These are phyloP conservation scores for Accipiter virgatus DNA, from an alignment of 2,113 vertebrate species.

Conservation along the genomic window DNA sequence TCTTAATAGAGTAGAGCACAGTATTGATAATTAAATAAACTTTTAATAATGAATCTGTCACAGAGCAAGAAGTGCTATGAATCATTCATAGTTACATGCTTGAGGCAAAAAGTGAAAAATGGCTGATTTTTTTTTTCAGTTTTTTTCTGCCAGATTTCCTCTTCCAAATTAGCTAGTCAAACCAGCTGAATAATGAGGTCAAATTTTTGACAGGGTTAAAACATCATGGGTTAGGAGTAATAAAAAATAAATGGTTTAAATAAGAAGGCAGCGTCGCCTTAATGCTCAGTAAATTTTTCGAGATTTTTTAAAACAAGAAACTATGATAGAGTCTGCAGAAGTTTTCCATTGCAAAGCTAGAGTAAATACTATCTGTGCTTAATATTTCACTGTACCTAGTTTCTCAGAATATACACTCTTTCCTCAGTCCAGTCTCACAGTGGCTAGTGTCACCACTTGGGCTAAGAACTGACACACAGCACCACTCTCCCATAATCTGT, in stretches of 20 bases:
- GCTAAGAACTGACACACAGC: background rate
- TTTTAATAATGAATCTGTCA: slow-evolving; percentile 74
- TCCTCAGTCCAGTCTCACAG: background rate
- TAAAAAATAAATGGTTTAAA: background rate
- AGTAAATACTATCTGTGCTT: background rate
- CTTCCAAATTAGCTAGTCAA: slow-evolving; percentile 15
- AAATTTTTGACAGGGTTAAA: slow-evolving; percentile 13
- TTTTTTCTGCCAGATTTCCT: background rate
- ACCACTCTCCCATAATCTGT: background rate
- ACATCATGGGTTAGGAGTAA: background rate
- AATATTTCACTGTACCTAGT: background rate
- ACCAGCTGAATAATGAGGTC: background rate
- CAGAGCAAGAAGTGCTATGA: slow-evolving; percentile 52
- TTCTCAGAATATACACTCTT: background rate
- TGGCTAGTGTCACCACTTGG: background rate
- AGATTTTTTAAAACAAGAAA: background rate
- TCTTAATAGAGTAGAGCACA: slow-evolving; percentile 62
- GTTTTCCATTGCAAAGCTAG: background rate
- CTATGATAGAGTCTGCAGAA: background rate
- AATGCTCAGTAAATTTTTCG: background rate
- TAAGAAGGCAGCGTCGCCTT: background rate
- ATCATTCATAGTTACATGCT: slow-evolving; percentile 67
- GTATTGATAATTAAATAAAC: slow-evolving; percentile 77
- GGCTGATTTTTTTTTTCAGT: background rate
- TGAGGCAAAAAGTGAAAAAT: slow-evolving; percentile 65